A percentile compares a stretch with the other conserved stretches of the same genome.
Evolutionary conservation across 1,140 invertebrate genomes (phyloP).

Genomic region (Cherax quadricarinatus): DNA sequence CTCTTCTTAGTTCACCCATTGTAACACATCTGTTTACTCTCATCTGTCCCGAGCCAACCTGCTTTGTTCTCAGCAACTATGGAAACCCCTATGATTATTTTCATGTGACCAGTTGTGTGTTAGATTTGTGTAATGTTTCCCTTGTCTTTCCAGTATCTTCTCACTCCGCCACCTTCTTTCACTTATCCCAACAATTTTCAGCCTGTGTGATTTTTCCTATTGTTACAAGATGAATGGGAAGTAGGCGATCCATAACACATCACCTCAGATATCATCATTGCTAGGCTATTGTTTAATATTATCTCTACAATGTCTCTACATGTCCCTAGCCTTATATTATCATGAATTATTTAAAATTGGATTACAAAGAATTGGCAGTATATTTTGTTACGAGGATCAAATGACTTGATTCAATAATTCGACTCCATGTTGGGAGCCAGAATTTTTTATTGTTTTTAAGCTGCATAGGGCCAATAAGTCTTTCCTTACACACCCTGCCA

Average conservation of each 20-base stretch:
- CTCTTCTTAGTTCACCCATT: slow-evolving; percentile 51
- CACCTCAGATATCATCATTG: slow-evolving; percentile 67
- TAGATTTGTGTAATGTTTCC: slow-evolving; percentile 55
- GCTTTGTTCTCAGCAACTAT: slow-evolving; percentile 54
- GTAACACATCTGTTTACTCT: slow-evolving; percentile 45
- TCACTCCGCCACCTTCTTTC: slow-evolving; percentile 43
- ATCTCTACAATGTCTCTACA: slow-evolving; percentile 46
- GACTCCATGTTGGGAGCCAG: background rate
- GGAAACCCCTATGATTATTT: slow-evolving; percentile 46
- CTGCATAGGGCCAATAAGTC: slow-evolving; percentile 44
- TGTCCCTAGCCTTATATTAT: slow-evolving; percentile 58
- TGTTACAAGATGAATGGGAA: slow-evolving; percentile 43
- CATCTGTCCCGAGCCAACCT: slow-evolving; percentile 60
- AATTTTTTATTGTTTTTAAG: slow-evolving; percentile 38
- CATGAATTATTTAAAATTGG: slow-evolving; percentile 60
- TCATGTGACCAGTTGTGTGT: slow-evolving; percentile 35
- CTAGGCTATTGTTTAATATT: slow-evolving; percentile 66
- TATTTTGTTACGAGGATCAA: slow-evolving; percentile 13
- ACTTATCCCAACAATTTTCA: slow-evolving; percentile 49
- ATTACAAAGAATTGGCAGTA: background rate
- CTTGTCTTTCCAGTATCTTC: slow-evolving; percentile 43
- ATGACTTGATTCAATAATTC: background rate
- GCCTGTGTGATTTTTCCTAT: slow-evolving; percentile 63
- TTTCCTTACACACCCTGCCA: slow-evolving; percentile 3
- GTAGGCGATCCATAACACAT: slow-evolving; percentile 68